phyloP scores from a whole-genome alignment of 2,797 vertebrate genomes.

The Bovichtus diacanthus region DNA sequence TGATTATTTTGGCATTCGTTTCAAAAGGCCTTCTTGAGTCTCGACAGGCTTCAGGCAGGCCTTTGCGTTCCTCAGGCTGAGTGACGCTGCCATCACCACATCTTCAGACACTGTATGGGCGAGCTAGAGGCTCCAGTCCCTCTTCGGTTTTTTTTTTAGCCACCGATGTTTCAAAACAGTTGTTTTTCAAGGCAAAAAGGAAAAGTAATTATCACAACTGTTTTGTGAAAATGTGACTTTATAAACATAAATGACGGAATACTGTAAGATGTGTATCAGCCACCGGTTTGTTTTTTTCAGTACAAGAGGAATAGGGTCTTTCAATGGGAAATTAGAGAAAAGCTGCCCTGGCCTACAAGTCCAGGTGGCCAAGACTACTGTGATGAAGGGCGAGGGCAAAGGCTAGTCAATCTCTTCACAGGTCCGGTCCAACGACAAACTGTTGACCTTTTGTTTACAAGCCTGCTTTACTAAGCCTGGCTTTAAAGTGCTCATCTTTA shows the following conservation, averaged over 20 bases:
- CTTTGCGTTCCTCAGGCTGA: no score
- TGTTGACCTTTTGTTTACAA: not conserved
- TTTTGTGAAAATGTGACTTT: not conserved
- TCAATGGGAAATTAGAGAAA: not conserved
- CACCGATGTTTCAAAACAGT: no score
- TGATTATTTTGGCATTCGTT: not conserved
- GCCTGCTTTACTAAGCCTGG: not conserved
- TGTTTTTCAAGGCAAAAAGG: no score
- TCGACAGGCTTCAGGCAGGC: no score
- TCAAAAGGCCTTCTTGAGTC: not conserved
- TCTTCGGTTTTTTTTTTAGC: no score
- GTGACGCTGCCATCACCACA: no score
- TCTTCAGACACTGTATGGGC: no score
- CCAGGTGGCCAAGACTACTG: not conserved
- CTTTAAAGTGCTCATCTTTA: conserved; percentile 29
- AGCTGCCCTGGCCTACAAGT: not conserved
- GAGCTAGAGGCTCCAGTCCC: no score
- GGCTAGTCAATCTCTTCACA: not conserved
- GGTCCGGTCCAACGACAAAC: not conserved
- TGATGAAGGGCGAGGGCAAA: not conserved
- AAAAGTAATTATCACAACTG: no score
- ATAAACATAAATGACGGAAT: not conserved
- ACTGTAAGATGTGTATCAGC: not conserved
- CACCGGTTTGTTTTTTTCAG: not conserved
- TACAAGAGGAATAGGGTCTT: no score